Conservation (phyloP, 2,888 invertebrate genomes). For the Cylloceria caligata region DNA sequence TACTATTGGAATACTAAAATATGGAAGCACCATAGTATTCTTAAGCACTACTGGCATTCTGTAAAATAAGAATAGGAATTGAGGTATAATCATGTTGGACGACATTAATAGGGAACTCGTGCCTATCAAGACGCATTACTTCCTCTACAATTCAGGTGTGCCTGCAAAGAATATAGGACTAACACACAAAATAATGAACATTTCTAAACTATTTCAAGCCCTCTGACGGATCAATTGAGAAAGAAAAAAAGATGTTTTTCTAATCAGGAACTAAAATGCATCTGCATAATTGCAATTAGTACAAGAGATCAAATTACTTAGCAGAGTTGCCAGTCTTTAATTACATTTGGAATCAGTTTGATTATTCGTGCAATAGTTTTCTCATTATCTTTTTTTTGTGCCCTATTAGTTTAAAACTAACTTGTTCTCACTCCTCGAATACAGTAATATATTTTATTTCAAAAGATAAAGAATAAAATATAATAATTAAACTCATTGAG, state of each 20-base stretch:
- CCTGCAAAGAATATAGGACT: background rate
- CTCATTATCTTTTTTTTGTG: background rate
- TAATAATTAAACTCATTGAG: background rate
- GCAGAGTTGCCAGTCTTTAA: background rate
- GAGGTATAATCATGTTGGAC: constrained; percentile 81
- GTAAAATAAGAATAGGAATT: background rate
- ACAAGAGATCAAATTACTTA: background rate
- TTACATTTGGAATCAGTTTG: background rate
- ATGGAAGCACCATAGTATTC: too few species aligned
- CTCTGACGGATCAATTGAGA: background rate
- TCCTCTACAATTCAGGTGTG: constrained; percentile 94
- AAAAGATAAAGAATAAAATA: background rate
- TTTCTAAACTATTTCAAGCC: background rate
- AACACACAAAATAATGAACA: background rate
- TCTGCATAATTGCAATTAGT: background rate
- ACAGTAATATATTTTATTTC: background rate
- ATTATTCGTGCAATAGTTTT: background rate
- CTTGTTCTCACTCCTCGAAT: background rate
- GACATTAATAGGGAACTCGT: constrained; percentile 90
- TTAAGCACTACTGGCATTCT: background rate
- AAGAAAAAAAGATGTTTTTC: background rate
- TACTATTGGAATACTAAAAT: background rate
- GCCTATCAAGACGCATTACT: constrained; percentile 95
- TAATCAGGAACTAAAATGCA: background rate
- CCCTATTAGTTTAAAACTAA: background rate